phyloP scores from a whole-genome alignment of 2,888 invertebrate species.

The Sarcophaga subvicina region DNA sequence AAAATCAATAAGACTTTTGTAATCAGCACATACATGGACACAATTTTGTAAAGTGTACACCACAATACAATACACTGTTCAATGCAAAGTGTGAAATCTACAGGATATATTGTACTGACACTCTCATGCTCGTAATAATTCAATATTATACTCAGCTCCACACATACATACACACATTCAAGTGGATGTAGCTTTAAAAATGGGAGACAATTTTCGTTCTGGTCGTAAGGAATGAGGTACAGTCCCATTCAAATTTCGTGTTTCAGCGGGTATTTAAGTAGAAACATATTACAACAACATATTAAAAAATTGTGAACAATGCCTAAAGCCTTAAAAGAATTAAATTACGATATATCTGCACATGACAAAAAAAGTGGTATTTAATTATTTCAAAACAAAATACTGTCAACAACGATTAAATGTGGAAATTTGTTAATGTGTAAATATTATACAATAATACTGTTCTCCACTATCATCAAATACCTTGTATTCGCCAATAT shows the following conservation, averaged over 20 bases:
- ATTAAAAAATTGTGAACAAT: too few species aligned
- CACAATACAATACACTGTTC: constrained; percentile 32
- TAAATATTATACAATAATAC: too few species aligned
- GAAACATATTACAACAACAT: too few species aligned
- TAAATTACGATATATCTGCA: too few species aligned
- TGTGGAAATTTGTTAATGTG: too few species aligned
- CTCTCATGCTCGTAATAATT: not conserved
- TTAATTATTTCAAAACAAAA: too few species aligned
- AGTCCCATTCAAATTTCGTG: not conserved
- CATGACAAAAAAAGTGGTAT: too few species aligned
- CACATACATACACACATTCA: not conserved
- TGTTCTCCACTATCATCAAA: too few species aligned
- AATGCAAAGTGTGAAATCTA: not conserved
- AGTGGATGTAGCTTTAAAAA: not conserved
- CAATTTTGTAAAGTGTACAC: constrained; percentile 35
- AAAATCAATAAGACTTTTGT: constrained; percentile 63
- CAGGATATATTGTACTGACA: not conserved
- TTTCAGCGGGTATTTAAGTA: too few species aligned
- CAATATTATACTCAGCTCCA: not conserved
- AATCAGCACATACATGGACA: constrained; percentile 52
- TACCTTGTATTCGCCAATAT: too few species aligned
- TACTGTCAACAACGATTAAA: too few species aligned
- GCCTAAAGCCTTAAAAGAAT: too few species aligned
- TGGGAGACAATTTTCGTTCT: not conserved
- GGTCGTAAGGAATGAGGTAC: not conserved